These are phyloP conservation scores for Cheilosia scutellata DNA, from an alignment of 2,888 invertebrate genomes.

Conservation along the genomic window DNA sequence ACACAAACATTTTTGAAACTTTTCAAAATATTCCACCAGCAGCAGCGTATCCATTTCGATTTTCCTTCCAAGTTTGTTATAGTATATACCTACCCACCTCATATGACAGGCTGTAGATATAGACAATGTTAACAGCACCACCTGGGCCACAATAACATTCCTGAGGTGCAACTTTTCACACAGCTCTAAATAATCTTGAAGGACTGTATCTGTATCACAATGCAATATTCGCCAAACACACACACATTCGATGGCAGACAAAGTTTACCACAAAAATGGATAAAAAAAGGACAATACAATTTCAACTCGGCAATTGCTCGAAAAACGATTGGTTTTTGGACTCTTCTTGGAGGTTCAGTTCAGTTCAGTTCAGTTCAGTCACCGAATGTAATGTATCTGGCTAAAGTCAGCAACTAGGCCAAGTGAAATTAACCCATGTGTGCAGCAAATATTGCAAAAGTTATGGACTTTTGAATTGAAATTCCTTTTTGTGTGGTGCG, in stretches of 20 bases:
- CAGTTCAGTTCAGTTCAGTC: background rate
- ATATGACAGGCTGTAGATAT: background rate
- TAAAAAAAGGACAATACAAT: background rate
- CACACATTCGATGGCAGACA: slow-evolving; percentile 8
- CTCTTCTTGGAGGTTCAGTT: background rate
- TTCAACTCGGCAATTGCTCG: background rate
- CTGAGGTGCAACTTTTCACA: slow-evolving; percentile 40
- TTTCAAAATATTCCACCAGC: slow-evolving; percentile 29
- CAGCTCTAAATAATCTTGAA: slow-evolving; percentile 10
- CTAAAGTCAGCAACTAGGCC: slow-evolving; percentile 20
- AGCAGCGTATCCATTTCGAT: slow-evolving; percentile 33
- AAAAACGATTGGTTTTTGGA: slow-evolving; percentile 24
- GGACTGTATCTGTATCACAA: slow-evolving; percentile 1
- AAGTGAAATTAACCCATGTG: slow-evolving; percentile 19
- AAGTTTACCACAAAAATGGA: background rate
- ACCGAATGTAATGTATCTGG: background rate
- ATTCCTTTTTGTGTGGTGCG: background rate
- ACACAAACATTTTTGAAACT: slow-evolving; percentile 31
- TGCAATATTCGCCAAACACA: slow-evolving; percentile 30
- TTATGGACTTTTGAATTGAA: slow-evolving; percentile 25
- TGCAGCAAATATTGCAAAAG: slow-evolving; percentile 59
- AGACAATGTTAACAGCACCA: background rate
- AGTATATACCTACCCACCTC: background rate
- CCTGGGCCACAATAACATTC: background rate
- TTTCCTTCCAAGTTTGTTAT: background rate